These are phyloP conservation scores for Leucozona laternaria DNA, from an alignment of 2,888 invertebrate genomes.

Conservation along the genomic window DNA sequence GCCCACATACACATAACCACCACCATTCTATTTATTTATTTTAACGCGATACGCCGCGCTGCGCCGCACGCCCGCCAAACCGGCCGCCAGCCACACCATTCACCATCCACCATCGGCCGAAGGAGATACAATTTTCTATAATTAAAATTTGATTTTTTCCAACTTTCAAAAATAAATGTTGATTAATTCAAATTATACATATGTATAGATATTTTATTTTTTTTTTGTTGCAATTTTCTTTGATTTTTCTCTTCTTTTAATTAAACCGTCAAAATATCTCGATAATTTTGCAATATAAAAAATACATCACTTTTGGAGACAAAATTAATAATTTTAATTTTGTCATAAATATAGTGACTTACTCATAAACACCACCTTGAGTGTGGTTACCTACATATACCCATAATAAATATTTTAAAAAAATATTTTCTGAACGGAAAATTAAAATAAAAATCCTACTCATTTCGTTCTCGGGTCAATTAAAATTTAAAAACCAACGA, in stretches of 20 bases:
- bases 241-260: conserved; percentile 29
- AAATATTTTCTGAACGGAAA: background rate
- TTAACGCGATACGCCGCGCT: conserved; percentile 11
- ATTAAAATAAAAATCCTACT: conserved; percentile 26
- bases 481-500: conserved; percentile 19
- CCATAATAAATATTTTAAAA: background rate
- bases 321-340: conserved; percentile 26
- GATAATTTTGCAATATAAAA: conserved; percentile 22
- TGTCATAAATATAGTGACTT: conserved; percentile 11
- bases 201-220: background rate
- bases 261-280: conserved; percentile 8
- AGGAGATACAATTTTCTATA: conserved; percentile 52
- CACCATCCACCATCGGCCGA: background rate
- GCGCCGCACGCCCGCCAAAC: background rate
- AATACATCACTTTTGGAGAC: conserved; percentile 29
- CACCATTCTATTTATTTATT: conserved; percentile 56
- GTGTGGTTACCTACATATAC: background rate
- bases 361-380: background rate
- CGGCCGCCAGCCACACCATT: background rate
- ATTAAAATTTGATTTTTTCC: conserved; percentile 44
- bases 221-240: conserved; percentile 12
- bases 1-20: conserved; percentile 26
- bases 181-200: conserved; percentile 1
- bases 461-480: conserved; percentile 51
- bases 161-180: conserved; percentile 31